These are phyloP conservation scores for Gallinago solitaria DNA, from an alignment of 2,797 vertebrate genomes.

Conservation along the genomic window DNA sequence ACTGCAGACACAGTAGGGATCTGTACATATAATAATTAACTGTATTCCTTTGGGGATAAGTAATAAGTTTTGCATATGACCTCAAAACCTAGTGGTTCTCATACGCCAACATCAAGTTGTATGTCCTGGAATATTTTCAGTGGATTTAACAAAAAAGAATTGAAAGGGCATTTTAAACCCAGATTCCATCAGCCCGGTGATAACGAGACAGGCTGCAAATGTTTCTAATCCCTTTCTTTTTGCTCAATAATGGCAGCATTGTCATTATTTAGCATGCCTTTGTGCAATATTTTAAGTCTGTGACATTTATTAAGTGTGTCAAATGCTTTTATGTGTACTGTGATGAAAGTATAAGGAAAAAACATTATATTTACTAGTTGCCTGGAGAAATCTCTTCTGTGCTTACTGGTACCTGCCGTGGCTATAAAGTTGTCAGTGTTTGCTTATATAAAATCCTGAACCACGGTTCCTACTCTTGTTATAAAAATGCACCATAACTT, in stretches of 20 bases:
- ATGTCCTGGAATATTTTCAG: not conserved
- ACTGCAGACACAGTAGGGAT: not conserved
- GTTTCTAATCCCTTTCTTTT: not conserved
- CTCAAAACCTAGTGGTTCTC: not conserved
- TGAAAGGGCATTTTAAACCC: not conserved
- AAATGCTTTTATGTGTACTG: slow-evolving; percentile 35
- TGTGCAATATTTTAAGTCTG: not conserved
- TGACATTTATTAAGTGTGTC: slow-evolving; percentile 55
- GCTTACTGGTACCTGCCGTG: not conserved
- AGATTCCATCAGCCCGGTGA: not conserved
- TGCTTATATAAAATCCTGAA: not conserved
- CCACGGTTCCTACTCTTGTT: not conserved
- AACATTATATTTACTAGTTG: slow-evolving; percentile 51
- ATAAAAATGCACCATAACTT: slow-evolving; percentile 34
- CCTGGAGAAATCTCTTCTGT: slow-evolving; percentile 54
- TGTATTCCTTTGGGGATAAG: not conserved
- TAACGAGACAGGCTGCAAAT: not conserved
- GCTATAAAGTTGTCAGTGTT: slow-evolving; percentile 50
- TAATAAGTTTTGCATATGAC: not conserved
- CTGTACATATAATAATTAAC: accelerated
- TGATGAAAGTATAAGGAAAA: slow-evolving; percentile 36
- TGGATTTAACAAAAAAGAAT: not conserved
- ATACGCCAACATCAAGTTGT: not conserved
- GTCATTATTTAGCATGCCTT: slow-evolving; percentile 10
- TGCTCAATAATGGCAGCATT: slow-evolving; percentile 2